These are phyloP conservation scores for Heteromyza rotundicornis DNA, from an alignment of 2,888 invertebrate species.

Conservation along the genomic window DNA sequence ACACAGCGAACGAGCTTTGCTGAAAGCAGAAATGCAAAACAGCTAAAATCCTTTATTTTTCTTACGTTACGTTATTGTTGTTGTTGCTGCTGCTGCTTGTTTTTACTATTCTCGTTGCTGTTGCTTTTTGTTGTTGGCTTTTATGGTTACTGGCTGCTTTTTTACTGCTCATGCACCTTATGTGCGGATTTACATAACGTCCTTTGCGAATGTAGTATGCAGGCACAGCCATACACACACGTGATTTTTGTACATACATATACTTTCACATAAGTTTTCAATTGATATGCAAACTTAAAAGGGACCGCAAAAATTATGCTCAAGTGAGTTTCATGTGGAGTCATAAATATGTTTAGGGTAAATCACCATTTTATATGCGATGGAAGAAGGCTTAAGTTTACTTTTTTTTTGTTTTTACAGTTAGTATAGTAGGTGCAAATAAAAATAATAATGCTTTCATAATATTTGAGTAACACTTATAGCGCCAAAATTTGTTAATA, in stretches of 20 bases:
- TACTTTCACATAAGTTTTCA: conserved; percentile 52
- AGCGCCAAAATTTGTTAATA: too few relatives aligned
- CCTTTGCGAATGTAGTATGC: conserved; percentile 14
- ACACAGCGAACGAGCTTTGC: too few relatives aligned
- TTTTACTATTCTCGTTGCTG: conserved; percentile 18
- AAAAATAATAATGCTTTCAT: too few relatives aligned
- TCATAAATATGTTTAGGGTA: conserved; percentile 1
- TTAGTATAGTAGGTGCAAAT: neutral
- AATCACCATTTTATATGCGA: neutral
- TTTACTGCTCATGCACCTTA: conserved; percentile 4
- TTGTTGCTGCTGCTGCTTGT: conserved; percentile 17
- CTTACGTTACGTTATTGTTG: neutral
- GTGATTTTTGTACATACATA: conserved; percentile 8
- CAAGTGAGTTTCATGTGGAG: conserved; percentile 47
- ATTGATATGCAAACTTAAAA: conserved; percentile 61
- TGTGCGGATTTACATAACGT: conserved; percentile 18
- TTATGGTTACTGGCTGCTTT: neutral
- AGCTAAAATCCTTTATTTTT: conserved; percentile 17
- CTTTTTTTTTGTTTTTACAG: neutral
- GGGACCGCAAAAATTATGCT: conserved; percentile 59
- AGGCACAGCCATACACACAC: conserved; percentile 17
- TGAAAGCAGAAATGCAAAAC: conserved; percentile 28
- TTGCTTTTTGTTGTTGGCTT: neutral
- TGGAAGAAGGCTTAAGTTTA: neutral
- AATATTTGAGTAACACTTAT: too few relatives aligned